These are phyloP conservation scores for Paracentrotus lividus DNA, from an alignment of 53 echinoderm and acorn worm genomes.

Conservation along the genomic window DNA sequence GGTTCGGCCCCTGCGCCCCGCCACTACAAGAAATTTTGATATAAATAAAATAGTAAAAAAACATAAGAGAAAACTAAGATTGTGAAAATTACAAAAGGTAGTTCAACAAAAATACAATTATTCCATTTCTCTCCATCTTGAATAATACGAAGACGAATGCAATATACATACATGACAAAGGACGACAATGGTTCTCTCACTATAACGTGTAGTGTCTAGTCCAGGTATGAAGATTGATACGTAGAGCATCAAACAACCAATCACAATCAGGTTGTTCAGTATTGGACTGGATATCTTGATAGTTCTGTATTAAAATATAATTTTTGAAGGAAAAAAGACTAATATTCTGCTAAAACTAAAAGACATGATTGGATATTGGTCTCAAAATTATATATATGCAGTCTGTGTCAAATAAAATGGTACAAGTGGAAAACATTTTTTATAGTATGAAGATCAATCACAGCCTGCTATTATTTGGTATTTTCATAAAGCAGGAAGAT, in stretches of 20 bases:
- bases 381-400: no score
- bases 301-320: constrained; percentile 51
- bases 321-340: no score
- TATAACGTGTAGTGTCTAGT: constrained; percentile 33
- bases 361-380: no score
- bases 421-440: no score
- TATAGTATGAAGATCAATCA: no score
- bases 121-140: background rate
- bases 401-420: no score
- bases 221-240: constrained; percentile 70
- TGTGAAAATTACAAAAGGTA: background rate
- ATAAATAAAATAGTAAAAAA: background rate
- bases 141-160: background rate
- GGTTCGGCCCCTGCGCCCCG: no score
- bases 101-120: background rate
- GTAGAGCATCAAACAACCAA: constrained; percentile 79
- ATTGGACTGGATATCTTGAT: constrained; percentile 79
- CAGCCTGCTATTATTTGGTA: no score
- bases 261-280: constrained; percentile 77
- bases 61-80: background rate
- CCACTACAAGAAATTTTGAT: background rate
- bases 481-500: no score
- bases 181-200: constrained; percentile 36
- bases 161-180: constrained; percentile 75
- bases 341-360: no score